phyloP scores from a whole-genome alignment of 2,888 invertebrate genomes.

The Ashinkailepas kermadecensis region DNA sequence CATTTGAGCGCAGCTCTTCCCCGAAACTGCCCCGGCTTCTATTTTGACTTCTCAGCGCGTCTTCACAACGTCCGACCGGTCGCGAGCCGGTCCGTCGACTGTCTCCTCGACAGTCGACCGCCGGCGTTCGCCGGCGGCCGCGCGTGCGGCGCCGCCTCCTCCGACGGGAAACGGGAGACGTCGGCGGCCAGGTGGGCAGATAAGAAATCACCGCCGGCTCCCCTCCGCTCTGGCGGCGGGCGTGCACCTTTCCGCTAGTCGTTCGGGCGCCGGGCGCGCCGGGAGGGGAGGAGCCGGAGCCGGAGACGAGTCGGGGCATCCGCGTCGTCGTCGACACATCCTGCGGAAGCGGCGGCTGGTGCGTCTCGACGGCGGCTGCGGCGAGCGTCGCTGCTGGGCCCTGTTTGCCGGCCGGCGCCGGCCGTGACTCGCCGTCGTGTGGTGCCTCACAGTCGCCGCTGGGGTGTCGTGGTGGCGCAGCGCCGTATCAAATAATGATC shows the following conservation, averaged over 20 bases:
- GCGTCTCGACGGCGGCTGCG: background rate
- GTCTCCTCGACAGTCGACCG: too few species aligned
- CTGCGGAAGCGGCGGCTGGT: background rate
- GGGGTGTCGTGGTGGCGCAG: too few species aligned
- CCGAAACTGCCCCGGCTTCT: too few species aligned
- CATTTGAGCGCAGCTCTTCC: too few species aligned
- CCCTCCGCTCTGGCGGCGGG: background rate
- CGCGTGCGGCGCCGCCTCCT: background rate
- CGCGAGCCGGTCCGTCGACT: too few species aligned
- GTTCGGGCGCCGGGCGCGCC: background rate
- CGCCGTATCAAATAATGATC: too few species aligned
- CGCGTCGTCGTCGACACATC: background rate
- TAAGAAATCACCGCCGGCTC: constrained; percentile 6
- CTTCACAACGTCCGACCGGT: too few species aligned
- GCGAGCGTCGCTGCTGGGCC: background rate
- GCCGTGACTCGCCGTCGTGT: too few species aligned
- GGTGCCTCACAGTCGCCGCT: too few species aligned
- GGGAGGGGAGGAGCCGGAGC: too few species aligned
- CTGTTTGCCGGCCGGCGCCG: too few species aligned
- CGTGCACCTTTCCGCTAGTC: background rate
- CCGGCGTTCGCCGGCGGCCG: background rate
- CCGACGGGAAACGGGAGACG: background rate
- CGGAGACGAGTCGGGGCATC: background rate
- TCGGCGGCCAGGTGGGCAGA: constrained; percentile 1
- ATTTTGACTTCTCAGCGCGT: too few species aligned